Base-by-base conservation (phyloP, 2,888 invertebrate species). In the Euzetes globulus region DNA sequence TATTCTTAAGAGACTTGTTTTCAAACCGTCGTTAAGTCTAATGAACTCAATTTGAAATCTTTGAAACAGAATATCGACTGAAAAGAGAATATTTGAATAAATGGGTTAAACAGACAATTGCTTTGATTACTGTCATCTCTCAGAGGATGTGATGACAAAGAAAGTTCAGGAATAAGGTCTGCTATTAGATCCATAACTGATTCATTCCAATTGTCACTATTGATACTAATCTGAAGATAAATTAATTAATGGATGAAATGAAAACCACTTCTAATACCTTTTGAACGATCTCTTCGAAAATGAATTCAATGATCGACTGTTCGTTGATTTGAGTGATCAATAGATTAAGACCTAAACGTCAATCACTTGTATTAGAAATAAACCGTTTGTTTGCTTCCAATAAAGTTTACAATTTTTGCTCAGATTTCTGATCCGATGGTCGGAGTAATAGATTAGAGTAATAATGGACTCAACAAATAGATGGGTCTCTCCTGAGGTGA, bases 371-470 rank as follows among this genome's bases (percentile, higher is more conserved):
- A 1, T 29, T 3, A 33, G 7, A 33, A 33, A 17, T 60, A 4
- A 60, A 29, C 0, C 19, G 3, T 33, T 29, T 11, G 17, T 60
- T 60, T 29, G 15, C 17, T 29, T 60, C 13, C 4, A n/a, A 22
- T 17, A 60, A 29, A 60, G 33, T 60, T 60, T 17, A 60, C 60
- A 60, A 60, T 60, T 60, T 17, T 60, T 60, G 60, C n/a, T 52
- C 52, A n/a, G n/a, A 52, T 19, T 2, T n/a, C 52, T 19, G 13
- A 11, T 41, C 13, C 13, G 6, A 1, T 1, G 6, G 7, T 41
- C 41, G 7, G 41, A 41, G 41, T 41, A 1, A 41, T 41, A 41
- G 9, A 41, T 1, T 1, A 41, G 41, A 13, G 11, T 11, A 9
- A 11, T 13, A 1, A 41, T 41, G 7, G 41, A 41, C 13, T 41